Percentiles rank a stretch among this genome's conserved stretches.
Conservation (phyloP, 2,797 vertebrate species). For the Mareca strepera region DNA sequence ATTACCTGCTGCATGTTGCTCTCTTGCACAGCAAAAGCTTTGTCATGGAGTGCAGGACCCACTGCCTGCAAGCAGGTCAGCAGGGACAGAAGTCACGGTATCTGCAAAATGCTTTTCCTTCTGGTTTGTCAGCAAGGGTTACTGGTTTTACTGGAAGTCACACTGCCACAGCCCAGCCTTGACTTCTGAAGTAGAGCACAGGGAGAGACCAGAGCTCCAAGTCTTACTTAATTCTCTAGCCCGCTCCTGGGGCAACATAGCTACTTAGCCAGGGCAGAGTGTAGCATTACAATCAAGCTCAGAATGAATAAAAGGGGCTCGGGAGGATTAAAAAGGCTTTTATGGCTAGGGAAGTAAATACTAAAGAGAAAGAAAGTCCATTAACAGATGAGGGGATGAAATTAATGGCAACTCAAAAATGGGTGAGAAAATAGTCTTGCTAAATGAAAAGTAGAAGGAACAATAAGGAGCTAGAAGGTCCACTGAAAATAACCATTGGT, state of each 20-base stretch:
- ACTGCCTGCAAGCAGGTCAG: background rate
- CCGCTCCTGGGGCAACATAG: background rate
- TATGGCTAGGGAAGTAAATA: background rate
- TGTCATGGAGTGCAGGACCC: background rate
- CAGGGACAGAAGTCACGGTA: background rate
- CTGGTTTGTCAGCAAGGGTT: background rate
- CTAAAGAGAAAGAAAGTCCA: conserved; percentile 16
- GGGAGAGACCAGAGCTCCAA: background rate
- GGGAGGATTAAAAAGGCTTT: conserved; percentile 17
- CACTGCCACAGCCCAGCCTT: background rate
- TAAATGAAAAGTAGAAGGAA: conserved; percentile 8
- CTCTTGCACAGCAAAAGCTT: background rate
- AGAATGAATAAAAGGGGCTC: background rate
- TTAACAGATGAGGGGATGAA: conserved; percentile 1
- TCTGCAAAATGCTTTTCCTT: background rate
- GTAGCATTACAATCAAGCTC: background rate
- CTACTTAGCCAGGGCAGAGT: background rate
- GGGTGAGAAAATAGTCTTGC: background rate
- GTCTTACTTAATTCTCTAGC: background rate
- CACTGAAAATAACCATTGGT: background rate
- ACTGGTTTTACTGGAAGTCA: background rate
- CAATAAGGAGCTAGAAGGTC: background rate
- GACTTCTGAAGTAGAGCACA: background rate
- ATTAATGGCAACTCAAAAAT: conserved; percentile 25
- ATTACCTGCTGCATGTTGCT: background rate